Percentiles rank a stretch among this genome's conserved stretches.
Conservation (phyloP, 92 coral and sea anemone species). For the Montipora capitata region DNA sequence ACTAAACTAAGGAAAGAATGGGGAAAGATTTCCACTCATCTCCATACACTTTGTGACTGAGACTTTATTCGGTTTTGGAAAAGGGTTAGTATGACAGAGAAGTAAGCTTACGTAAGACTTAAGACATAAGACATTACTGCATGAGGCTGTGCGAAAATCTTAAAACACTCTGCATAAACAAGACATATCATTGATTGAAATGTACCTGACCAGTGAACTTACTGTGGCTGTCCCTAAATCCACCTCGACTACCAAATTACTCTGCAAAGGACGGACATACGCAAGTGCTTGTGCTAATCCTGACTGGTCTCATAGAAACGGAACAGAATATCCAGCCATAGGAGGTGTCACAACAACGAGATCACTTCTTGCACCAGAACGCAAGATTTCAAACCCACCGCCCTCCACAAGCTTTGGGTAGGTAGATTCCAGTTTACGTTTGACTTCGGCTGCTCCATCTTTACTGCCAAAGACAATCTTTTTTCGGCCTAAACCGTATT, state of each 20-base stretch:
- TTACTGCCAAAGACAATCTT: constrained; percentile 29
- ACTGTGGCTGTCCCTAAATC: neutral
- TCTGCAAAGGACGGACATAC: constrained; percentile 13
- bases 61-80: neutral
- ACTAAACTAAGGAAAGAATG: no score
- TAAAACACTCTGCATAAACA: neutral
- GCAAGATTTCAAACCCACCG: constrained; percentile 12
- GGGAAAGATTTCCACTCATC: no score
- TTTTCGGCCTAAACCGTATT: constrained; percentile 53
- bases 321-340: neutral
- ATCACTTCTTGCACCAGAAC: constrained; percentile 3
- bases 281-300: constrained; percentile 9
- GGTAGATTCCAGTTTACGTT: neutral
- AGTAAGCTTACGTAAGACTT: neutral
- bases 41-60: neutral
- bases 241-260: neutral
- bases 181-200: neutral
- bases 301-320: constrained; percentile 1
- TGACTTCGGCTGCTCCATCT: neutral
- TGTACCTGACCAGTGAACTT: neutral
- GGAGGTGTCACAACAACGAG: neutral
- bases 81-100: neutral
- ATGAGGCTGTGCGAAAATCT: neutral
- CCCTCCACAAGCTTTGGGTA: constrained; percentile 23
- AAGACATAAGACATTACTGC: neutral